These are phyloP conservation scores for Atta colombica DNA, from an alignment of 1,140 invertebrate genomes.

Conservation along the genomic window DNA sequence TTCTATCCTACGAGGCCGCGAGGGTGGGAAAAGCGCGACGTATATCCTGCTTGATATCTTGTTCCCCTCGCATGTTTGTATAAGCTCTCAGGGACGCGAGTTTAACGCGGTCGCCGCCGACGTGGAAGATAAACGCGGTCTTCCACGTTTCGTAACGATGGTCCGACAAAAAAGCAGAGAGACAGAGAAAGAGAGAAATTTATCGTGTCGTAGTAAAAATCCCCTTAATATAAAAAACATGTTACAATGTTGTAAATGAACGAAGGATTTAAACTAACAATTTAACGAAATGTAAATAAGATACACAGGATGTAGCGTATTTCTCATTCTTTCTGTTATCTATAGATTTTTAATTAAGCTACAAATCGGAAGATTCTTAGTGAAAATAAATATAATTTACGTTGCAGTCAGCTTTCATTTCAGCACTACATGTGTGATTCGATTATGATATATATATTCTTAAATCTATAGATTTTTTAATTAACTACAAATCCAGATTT, in stretches of 20 bases:
- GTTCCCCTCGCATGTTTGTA: slow-evolving; percentile 54
- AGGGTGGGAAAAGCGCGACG: slow-evolving; percentile 48
- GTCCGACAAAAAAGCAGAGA: slow-evolving; percentile 41
- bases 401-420: background rate
- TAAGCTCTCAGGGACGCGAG: slow-evolving; percentile 61
- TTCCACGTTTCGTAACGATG: slow-evolving; percentile 58
- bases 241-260: slow-evolving; percentile 42
- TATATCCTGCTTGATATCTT: slow-evolving; percentile 68
- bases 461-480: background rate
- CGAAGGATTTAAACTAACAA: slow-evolving; percentile 48
- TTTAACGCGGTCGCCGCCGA: slow-evolving; percentile 58
- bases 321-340: background rate
- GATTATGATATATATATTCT: background rate
- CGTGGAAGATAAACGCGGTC: slow-evolving; percentile 59
- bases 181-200: slow-evolving; percentile 32
- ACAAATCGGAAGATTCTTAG: background rate
- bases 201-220: slow-evolving; percentile 45
- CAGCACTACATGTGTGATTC: background rate
- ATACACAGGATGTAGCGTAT: background rate
- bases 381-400: background rate
- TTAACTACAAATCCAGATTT: background rate
- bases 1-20: slow-evolving; percentile 13
- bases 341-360: background rate
- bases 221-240: slow-evolving; percentile 17
- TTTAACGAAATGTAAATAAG: slow-evolving; percentile 61